Base-by-base conservation (phyloP, 2,113 vertebrate species). In the Anguilla japonica region DNA sequence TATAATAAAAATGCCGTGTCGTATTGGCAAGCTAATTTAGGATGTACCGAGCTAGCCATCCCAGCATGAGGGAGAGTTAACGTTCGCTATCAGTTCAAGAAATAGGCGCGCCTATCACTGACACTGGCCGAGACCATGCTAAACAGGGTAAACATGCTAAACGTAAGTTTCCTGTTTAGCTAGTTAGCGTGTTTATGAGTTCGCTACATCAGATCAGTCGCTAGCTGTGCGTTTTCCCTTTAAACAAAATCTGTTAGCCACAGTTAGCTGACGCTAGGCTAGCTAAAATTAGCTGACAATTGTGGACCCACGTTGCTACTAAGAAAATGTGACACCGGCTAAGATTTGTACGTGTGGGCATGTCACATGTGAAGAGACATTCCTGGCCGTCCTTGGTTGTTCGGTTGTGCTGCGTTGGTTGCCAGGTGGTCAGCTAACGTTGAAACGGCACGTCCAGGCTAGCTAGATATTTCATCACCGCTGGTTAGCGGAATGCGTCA, bases 61-160 rank as follows among this genome's bases (percentile, higher is more conserved):
- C 71, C 71, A 75, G 50, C 82, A 63, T 83, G 82, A 60, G 50
- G 82, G 81, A 41, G 71, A 29, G 29, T 53, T 53, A 53, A 53
- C 39, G 29, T 63, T 56, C 15, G 39, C 53, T 41, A 79, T 41
- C 43, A 43, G 75, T 67, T 7, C 6, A 34, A 57, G 40, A 67
- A 67, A 26, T 39, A 87, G 82, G 78, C 50, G 83, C 56, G 87
- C 83, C 87, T 87, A 83, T 87, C 60, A 84, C 2, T 71, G 83
- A 83, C 46, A 57, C 26, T 18, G 53, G 29, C n/a, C 5, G 82
- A 60, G 50, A 83, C 79, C 3, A 41, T 1, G n/a, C 29, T 79
- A 40, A n/a, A 40, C 41, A 29, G 15, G 79, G 34, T 34, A 34
- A 34, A 34, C 34, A 34, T 34, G 34, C 34, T 34, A 34, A 41